A percentile compares a stretch with the other conserved stretches of the same genome.
Evolutionary conservation across 2,113 vertebrate genomes (phyloP).

Genomic region (Sebastes schlegelii): DNA sequence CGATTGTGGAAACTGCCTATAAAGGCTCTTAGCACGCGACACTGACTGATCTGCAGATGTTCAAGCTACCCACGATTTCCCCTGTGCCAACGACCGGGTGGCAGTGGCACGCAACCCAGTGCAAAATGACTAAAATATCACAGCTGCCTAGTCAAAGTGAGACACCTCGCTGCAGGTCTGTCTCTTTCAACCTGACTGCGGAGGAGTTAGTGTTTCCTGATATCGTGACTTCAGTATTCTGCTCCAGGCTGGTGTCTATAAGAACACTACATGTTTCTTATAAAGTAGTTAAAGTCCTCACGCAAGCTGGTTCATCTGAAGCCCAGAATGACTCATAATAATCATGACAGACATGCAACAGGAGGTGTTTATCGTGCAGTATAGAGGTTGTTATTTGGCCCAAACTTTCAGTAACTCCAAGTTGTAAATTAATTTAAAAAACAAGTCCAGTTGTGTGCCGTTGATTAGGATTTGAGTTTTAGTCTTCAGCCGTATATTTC

Average conservation of each 20-base stretch:
- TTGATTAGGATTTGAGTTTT: neutral
- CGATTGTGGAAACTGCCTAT: conserved; percentile 43
- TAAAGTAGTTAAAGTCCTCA: conserved; percentile 8
- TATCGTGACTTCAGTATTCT: conserved; percentile 16
- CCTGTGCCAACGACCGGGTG: conserved; percentile 59
- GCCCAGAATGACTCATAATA: conserved; percentile 35
- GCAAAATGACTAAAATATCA: conserved; percentile 51
- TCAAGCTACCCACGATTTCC: conserved; percentile 54
- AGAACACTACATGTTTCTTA: neutral
- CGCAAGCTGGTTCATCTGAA: conserved; percentile 11
- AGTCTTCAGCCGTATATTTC: neutral
- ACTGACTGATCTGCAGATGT: conserved; percentile 74
- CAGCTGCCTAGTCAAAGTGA: conserved; percentile 29
- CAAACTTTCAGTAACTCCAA: neutral
- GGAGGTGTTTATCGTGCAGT: neutral
- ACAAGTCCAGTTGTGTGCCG: too few species aligned
- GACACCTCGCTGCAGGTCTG: neutral
- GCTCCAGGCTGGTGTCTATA: neutral
- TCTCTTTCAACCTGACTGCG: conserved; percentile 14
- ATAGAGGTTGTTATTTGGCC: neutral
- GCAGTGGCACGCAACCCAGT: conserved; percentile 69
- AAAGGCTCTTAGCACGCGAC: conserved; percentile 75
- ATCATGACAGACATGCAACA: neutral
- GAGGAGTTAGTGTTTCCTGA: conserved; percentile 40
- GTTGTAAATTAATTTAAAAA: neutral